phyloP scores from a whole-genome alignment of 2,113 vertebrate species.

The Maccullochella peelii region DNA sequence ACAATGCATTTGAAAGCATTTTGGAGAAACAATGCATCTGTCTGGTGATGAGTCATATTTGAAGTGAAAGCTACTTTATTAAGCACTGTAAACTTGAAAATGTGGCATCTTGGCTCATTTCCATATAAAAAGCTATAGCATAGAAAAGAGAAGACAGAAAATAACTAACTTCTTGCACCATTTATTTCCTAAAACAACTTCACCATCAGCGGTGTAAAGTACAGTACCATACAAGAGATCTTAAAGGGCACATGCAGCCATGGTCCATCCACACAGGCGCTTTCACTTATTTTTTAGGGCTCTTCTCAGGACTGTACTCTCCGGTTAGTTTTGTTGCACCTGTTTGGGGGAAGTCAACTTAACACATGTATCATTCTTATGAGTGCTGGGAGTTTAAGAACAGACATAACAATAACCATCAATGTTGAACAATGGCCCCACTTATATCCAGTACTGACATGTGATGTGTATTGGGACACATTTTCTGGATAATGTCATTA shows the following conservation, averaged over 20 bases:
- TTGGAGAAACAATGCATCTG: constrained; percentile 6
- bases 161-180: neutral
- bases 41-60: constrained; percentile 19
- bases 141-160: neutral
- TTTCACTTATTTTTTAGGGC: neutral
- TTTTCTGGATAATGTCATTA: neutral
- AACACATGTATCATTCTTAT: neutral
- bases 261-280: neutral
- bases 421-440: neutral
- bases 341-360: neutral
- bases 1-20: constrained; percentile 9
- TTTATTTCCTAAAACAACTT: neutral
- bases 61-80: constrained; percentile 10
- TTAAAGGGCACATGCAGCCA: neutral
- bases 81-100: constrained; percentile 11
- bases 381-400: neutral
- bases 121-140: neutral
- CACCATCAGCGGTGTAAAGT: neutral
- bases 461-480: neutral
- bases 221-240: neutral
- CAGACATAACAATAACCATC: neutral
- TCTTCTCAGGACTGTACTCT: neutral
- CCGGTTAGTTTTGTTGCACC: neutral
- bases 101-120: constrained; percentile 8
- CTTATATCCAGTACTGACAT: neutral